These are phyloP conservation scores for Buteo buteo DNA, from an alignment of 2,113 vertebrate genomes.

Conservation along the genomic window DNA sequence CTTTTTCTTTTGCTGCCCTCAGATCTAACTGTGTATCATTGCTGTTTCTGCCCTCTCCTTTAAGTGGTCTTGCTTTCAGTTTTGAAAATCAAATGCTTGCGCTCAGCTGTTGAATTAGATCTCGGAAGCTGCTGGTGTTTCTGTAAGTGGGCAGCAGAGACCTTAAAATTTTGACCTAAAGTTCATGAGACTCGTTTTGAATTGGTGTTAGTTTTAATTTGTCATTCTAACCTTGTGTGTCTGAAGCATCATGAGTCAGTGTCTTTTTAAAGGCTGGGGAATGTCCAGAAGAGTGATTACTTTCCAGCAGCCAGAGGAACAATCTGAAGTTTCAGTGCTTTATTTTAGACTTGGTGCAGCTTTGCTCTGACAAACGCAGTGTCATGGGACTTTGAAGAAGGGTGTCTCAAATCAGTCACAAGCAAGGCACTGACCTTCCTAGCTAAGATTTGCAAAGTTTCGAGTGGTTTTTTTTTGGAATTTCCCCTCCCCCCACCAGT, in stretches of 20 bases:
- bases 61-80: not conserved
- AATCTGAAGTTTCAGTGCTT: not conserved
- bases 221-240: not conserved
- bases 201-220: not conserved
- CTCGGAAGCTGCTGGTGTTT: not conserved
- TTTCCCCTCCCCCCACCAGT: not conserved
- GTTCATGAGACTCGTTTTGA: not conserved
- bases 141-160: not conserved
- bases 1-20: not conserved
- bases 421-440: not conserved
- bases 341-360: not conserved
- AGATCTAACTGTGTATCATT: not conserved
- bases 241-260: conserved; percentile 30
- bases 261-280: not conserved
- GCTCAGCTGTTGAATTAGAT: not conserved
- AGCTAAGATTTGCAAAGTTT: not conserved
- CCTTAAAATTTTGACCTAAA: not conserved
- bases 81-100: not conserved
- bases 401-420: not conserved
- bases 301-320: not conserved
- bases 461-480: not conserved
- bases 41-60: not conserved
- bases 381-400: not conserved
- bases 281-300: not conserved
- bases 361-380: not conserved